Conservation (phyloP, 2,888 invertebrate species). For the Cantharis rufa region DNA sequence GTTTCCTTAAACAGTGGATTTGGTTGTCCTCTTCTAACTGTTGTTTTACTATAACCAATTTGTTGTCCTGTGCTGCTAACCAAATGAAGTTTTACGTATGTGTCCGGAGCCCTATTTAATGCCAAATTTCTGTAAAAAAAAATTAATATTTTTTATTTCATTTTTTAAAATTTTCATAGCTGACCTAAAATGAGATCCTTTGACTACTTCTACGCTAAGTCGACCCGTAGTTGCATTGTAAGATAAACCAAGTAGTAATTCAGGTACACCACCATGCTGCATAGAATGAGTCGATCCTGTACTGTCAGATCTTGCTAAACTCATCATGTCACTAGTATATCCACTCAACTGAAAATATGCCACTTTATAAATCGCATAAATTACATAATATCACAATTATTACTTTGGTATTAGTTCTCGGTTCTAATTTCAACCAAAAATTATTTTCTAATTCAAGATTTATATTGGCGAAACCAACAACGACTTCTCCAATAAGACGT, state of each 20-base stretch:
- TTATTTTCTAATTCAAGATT: conserved; percentile 90
- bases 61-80: conserved; percentile 93
- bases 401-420: conserved; percentile 65
- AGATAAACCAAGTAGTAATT: conserved; percentile 84
- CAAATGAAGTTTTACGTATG: conserved; percentile 90
- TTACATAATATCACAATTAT: conserved; percentile 35
- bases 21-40: conserved; percentile 88
- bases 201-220: conserved; percentile 87
- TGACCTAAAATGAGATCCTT: conserved; percentile 69
- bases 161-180: too few species aligned
- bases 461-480: conserved; percentile 87
- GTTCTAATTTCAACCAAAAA: conserved; percentile 84
- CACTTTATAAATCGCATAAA: neutral
- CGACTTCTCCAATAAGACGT: conserved; percentile 86
- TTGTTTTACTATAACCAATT: conserved; percentile 91
- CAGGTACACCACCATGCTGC: conserved; percentile 88
- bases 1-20: conserved; percentile 96
- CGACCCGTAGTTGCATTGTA: conserved; percentile 94
- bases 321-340: conserved; percentile 66
- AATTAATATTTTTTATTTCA: too few species aligned
- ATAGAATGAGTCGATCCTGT: conserved; percentile 92
- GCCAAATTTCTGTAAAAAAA: conserved; percentile 69
- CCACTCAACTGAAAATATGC: conserved; percentile 56
- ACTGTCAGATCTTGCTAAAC: conserved; percentile 88
- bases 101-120: conserved; percentile 84